Evolutionary conservation across 2,113 vertebrate genomes (phyloP), one percentile per base, ranked within the genome.

Genomic region (Sinocyclocheilus maitianheensis): DNA sequence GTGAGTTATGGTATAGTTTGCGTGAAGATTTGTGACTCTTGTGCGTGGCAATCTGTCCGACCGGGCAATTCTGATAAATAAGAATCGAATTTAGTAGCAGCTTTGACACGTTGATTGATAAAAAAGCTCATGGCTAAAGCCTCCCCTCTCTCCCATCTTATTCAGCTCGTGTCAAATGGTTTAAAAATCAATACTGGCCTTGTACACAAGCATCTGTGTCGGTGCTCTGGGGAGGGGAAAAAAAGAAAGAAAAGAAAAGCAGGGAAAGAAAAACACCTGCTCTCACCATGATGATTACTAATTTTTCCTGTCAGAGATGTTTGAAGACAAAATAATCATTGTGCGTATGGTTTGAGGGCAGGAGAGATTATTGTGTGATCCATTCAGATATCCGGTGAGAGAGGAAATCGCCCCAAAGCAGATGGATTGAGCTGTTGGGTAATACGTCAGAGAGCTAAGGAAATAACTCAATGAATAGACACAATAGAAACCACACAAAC

Each of bases 61-160:
- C 95, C 94, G 94, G 93, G 96, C 95, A 93, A 97, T 97, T 97
- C 95, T 96, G 95, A 96, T 96, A 96, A 97, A 98, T 97, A 97
- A 97, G 97, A 98, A 99, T 98, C 96, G 96, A 97, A 97, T 98
- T 98, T 97, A 89, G 95, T 95, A 96, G 93, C 95, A 95, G 94
- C 95, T 96, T 96, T 97, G 97, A 97, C 97, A 98, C 95, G 95
- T 96, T 98, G 97, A 99, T 98, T 98, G 97, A 99, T 98, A 97
- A 97, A 96, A 95, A 96, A 96, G 95, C 96, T 96, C 92, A 94
- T 97, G 97, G 97, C 96, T 95, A 95, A 97, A 96, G 96, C 96
- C 93, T 96, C 95, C 95, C 93, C 94, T 93, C 94, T 96, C 95
- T 95, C 93, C 93, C 91, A 93, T 96, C 97, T 96, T 97, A 98